Conservation (phyloP, 1,140 invertebrate species). For the Achroia grisella region DNA sequence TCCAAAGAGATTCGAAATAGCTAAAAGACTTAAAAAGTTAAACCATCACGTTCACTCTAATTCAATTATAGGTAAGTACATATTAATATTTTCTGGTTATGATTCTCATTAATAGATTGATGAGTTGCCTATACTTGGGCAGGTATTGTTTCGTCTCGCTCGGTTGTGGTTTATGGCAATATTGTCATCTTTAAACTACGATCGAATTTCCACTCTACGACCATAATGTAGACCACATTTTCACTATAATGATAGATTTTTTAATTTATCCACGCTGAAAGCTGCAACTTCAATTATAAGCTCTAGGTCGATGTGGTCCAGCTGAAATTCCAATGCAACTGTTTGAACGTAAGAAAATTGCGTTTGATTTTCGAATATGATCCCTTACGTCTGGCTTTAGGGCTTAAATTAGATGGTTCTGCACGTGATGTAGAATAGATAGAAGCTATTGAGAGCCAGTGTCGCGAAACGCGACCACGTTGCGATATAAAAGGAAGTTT, state of each 20-base stretch:
- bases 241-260: slow-evolving; percentile 23
- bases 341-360: not conserved
- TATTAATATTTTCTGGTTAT: too few species aligned
- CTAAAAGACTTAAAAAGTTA: too few species aligned
- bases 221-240: slow-evolving; percentile 20
- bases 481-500: slow-evolving; percentile 71
- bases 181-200: not conserved
- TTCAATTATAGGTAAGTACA: too few species aligned
- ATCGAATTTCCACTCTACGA: slow-evolving; percentile 26
- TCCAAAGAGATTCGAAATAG: too few species aligned
- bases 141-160: too few species aligned
- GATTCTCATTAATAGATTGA: too few species aligned
- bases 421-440: slow-evolving; percentile 20
- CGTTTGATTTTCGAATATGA: not conserved
- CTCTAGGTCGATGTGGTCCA: not conserved
- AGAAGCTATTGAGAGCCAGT: slow-evolving; percentile 45
- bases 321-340: slow-evolving; percentile 5
- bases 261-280: slow-evolving; percentile 1
- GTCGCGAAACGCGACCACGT: slow-evolving; percentile 68
- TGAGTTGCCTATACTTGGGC: too few species aligned
- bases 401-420: not conserved
- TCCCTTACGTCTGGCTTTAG: not conserved
- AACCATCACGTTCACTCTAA: too few species aligned
- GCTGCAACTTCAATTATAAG: slow-evolving; percentile 10
- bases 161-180: not conserved